These are phyloP conservation scores for Aplodontia rufa DNA, from an alignment of 2,113 vertebrate genomes.

Conservation along the genomic window DNA sequence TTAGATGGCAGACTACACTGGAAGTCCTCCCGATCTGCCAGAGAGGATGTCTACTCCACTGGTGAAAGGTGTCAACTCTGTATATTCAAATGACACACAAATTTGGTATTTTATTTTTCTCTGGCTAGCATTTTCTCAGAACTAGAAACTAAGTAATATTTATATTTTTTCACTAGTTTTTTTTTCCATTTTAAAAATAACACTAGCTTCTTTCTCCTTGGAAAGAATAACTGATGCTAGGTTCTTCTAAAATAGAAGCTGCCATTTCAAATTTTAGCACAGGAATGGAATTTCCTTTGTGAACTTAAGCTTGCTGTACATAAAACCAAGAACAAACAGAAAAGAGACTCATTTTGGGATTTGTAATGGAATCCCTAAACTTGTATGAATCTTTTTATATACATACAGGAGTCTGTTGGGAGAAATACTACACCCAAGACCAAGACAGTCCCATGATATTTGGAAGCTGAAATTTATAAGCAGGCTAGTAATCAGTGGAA, in stretches of 20 bases:
- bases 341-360: background rate
- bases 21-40: background rate
- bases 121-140: background rate
- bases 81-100: background rate
- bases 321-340: conserved; percentile 6
- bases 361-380: background rate
- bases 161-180: background rate
- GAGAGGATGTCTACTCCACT: background rate
- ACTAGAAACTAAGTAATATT: conserved; percentile 13
- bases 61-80: background rate
- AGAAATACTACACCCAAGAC: conserved; percentile 31
- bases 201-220: background rate
- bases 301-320: background rate
- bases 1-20: background rate
- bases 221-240: conserved; percentile 1
- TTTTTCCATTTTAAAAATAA: conserved; percentile 49
- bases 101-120: background rate
- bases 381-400: background rate
- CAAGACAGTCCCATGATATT: conserved; percentile 22
- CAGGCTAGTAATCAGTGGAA: background rate
- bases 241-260: conserved; percentile 19
- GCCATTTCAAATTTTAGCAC: conserved; percentile 29
- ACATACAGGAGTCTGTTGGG: background rate
- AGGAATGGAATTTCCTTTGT: conserved; percentile 57
- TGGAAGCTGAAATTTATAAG: conserved; percentile 37